phyloP scores from a whole-genome alignment of 2,113 vertebrate genomes.

The Macrotus californicus region DNA sequence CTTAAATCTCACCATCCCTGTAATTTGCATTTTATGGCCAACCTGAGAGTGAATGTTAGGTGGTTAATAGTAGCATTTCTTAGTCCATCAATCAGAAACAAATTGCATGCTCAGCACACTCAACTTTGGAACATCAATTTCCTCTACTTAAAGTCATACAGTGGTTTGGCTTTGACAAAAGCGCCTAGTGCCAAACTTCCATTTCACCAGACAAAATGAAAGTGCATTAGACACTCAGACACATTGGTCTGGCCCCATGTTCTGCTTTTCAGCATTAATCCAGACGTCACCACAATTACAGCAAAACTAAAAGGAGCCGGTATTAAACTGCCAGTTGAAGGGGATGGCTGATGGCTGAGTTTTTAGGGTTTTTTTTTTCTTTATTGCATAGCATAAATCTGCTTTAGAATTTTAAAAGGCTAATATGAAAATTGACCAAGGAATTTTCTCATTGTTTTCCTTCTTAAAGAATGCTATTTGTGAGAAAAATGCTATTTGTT shows the following conservation, averaged over 20 bases:
- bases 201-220: constrained; percentile 80
- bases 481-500: constrained; percentile 4
- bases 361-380: constrained; percentile 55
- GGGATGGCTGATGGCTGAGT: constrained; percentile 12
- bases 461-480: neutral
- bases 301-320: constrained; percentile 54
- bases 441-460: neutral
- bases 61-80: constrained; percentile 75
- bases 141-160: constrained; percentile 68
- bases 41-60: constrained; percentile 67
- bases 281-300: constrained; percentile 73
- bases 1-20: constrained; percentile 52
- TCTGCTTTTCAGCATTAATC: constrained; percentile 73
- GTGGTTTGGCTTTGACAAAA: constrained; percentile 79
- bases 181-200: constrained; percentile 75
- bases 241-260: constrained; percentile 70
- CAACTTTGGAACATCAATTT: constrained; percentile 74
- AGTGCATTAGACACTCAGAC: constrained; percentile 74
- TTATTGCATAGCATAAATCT: neutral
- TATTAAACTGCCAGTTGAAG: constrained; percentile 67
- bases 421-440: neutral
- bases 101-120: constrained; percentile 58
- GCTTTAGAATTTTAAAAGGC: constrained; percentile 41
- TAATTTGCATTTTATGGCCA: constrained; percentile 72
- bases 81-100: constrained; percentile 76